Evolutionary conservation across 2,888 invertebrate genomes (phyloP), one percentile per base, ranked within the genome.

Genomic region (Rhorus exstirpatorius): DNA sequence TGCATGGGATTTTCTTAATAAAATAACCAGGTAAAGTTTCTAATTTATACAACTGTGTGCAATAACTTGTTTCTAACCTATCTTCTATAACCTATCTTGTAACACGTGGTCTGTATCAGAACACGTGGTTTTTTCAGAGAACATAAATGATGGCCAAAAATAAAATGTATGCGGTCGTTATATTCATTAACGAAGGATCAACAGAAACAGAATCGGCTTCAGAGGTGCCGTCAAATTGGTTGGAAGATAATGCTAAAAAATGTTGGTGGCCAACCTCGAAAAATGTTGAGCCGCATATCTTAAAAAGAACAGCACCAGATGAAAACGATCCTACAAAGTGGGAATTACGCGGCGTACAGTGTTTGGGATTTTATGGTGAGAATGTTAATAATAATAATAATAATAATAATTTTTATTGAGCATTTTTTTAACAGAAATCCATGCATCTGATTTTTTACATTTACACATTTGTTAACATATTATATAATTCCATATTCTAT

Each of bases 351-450:
- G 3, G 21, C 14, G 3, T 61, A 14, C 19, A 31, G 12, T 61
- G 31, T 6, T 35, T 61, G 31, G 61, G 61, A 41, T 41, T 61
- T 41, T 41, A 61, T 41, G 61, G 61, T 61, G n/a, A n/a, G n/a
- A n/a, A n/a, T n/a, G n/a, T n/a, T n/a, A n/a, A n/a, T n/a, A n/a
- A n/a, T n/a, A n/a, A n/a, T n/a, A n/a, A n/a, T n/a, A n/a, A n/a
- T n/a, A n/a, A n/a, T n/a, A n/a, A n/a, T n/a, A n/a, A n/a, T n/a
- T n/a, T n/a, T n/a, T n/a, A n/a, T n/a, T n/a, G n/a, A n/a, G n/a
- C n/a, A n/a, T n/a, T n/a, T n/a, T n/a, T n/a, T n/a, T n/a, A n/a
- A n/a, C n/a, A n/a, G n/a, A n/a, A n/a, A n/a, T n/a, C n/a, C n/a
- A n/a, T n/a, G n/a, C n/a, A n/a, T n/a, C n/a, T n/a, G n/a, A n/a